These are phyloP conservation scores for Synergus laeviventris DNA, from an alignment of 2,888 invertebrate genomes.

Conservation along the genomic window DNA sequence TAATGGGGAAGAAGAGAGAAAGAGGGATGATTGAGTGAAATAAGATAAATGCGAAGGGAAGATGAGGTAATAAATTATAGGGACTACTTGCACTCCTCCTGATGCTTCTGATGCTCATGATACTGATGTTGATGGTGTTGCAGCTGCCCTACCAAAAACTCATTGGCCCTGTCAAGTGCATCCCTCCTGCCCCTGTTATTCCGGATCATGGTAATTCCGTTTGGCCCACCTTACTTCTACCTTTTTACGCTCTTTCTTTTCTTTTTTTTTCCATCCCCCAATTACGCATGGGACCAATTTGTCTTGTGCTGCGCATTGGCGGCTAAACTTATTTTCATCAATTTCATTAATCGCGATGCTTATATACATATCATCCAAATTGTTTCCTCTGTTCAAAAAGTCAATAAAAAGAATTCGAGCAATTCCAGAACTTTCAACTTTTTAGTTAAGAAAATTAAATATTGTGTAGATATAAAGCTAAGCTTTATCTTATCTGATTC, in stretches of 20 bases:
- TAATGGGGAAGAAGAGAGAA: slow-evolving; percentile 40
- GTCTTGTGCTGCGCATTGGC: slow-evolving; percentile 37
- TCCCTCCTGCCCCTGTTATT: slow-evolving; percentile 43
- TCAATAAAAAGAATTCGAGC: too few relatives aligned
- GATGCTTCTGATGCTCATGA: slow-evolving; percentile 1
- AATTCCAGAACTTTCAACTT: too few relatives aligned
- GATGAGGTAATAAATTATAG: slow-evolving; percentile 54
- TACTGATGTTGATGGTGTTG: slow-evolving; percentile 46
- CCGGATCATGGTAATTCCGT: slow-evolving; percentile 45
- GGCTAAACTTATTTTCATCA: slow-evolving; percentile 21
- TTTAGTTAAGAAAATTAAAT: too few relatives aligned
- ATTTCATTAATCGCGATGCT: background rate
- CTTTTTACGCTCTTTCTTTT: slow-evolving; percentile 38
- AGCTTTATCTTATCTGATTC: too few relatives aligned
- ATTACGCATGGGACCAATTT: slow-evolving; percentile 37
- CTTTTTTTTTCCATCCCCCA: slow-evolving; percentile 21
- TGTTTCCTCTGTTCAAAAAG: background rate
- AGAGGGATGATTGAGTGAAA: slow-evolving; percentile 47
- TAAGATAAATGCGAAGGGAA: slow-evolving; percentile 54
- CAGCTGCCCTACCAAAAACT: slow-evolving; percentile 62
- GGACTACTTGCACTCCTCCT: slow-evolving; percentile 51
- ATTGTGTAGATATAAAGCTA: too few relatives aligned
- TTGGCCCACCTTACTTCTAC: slow-evolving; percentile 49
- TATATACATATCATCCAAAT: background rate
- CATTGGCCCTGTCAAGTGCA: slow-evolving; percentile 55